These are phyloP conservation scores for Agrochola circellaris DNA, from an alignment of 2,888 invertebrate genomes.

Conservation along the genomic window DNA sequence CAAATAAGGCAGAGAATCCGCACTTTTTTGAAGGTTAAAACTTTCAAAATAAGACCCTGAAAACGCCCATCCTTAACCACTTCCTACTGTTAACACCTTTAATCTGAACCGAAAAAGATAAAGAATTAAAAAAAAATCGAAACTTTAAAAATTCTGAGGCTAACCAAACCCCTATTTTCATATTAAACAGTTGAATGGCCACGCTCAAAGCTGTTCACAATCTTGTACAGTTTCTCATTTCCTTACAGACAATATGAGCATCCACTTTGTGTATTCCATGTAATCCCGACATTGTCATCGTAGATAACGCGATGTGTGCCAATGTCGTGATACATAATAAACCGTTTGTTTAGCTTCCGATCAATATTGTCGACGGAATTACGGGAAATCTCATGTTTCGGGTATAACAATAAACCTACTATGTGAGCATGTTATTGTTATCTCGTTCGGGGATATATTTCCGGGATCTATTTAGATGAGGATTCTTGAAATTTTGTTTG, in stretches of 20 bases:
- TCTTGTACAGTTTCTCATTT: constrained; percentile 40
- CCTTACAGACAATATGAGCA: constrained; percentile 47
- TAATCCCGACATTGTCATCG: constrained; percentile 56
- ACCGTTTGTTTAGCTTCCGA: constrained; percentile 58
- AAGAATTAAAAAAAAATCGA: neutral
- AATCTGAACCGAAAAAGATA: neutral
- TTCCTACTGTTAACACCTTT: too few relatives aligned
- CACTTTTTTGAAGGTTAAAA: too few relatives aligned
- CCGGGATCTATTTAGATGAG: neutral
- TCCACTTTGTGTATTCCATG: constrained; percentile 51
- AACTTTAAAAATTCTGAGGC: neutral
- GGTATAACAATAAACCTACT: neutral
- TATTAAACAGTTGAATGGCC: constrained; percentile 30
- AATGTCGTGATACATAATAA: constrained; percentile 61
- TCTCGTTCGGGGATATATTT: constrained; percentile 3
- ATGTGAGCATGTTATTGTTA: constrained; percentile 5
- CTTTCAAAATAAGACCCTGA: neutral
- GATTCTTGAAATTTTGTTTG: neutral
- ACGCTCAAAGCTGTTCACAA: constrained; percentile 35
- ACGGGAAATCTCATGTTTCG: constrained; percentile 17
- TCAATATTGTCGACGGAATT: constrained; percentile 58
- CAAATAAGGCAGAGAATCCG: neutral
- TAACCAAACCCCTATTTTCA: constrained; percentile 27
- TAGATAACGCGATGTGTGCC: constrained; percentile 59
- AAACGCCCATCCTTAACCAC: neutral